Conservation (phyloP, 2,113 vertebrate species). For the Lontra canadensis region DNA sequence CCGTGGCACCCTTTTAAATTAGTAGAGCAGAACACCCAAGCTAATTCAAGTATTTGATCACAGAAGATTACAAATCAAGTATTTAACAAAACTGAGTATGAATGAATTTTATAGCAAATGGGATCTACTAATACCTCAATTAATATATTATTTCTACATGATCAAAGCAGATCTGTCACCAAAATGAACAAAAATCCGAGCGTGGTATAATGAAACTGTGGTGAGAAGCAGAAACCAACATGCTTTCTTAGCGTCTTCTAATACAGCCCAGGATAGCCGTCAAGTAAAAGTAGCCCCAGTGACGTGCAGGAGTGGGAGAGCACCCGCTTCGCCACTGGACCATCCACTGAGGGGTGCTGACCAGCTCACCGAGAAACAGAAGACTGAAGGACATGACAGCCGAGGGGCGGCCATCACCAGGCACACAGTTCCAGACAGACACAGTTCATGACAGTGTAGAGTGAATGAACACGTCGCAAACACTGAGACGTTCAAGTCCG, state of each 20-base stretch:
- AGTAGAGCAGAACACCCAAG: background rate
- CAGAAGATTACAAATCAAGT: background rate
- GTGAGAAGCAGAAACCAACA: background rate
- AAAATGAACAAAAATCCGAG: background rate
- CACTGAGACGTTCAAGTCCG: background rate
- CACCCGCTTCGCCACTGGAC: fast-evolving
- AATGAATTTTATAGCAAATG: background rate
- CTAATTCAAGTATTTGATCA: background rate
- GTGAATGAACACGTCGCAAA: fast-evolving
- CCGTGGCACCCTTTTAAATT: background rate
- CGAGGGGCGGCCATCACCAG: fast-evolving
- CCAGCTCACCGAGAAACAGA: background rate
- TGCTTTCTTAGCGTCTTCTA: fast-evolving
- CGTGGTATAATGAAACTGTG: background rate
- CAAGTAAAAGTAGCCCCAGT: background rate
- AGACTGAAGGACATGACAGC: no score
- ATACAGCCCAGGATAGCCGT: no score
- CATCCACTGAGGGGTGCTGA: fast-evolving
- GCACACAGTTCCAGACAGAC: background rate
- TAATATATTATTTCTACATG: background rate
- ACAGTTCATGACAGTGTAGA: fast-evolving
- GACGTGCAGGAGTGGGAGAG: fast-evolving
- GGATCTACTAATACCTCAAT: background rate
- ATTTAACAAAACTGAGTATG: background rate
- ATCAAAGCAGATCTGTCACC: background rate